A percentile compares a stretch with the other conserved stretches of the same genome.
phyloP scores from a whole-genome alignment of 1,140 invertebrate species.

The Cyclina sinensis region DNA sequence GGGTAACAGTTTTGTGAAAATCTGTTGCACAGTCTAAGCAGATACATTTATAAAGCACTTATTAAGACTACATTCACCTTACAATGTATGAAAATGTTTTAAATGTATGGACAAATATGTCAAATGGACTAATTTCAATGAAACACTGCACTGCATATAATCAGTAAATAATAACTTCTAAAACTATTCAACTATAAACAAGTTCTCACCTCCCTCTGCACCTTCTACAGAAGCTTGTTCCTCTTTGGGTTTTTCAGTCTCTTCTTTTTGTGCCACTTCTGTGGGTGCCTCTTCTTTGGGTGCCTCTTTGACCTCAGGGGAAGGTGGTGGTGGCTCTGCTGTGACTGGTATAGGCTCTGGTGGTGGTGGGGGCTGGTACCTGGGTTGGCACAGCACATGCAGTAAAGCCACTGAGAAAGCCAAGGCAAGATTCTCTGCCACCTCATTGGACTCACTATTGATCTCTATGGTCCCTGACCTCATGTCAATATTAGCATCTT shows the following conservation, averaged over 20 bases:
- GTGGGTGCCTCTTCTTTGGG: background rate
- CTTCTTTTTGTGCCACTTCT: background rate
- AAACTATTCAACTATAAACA: background rate
- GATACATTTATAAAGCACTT: no score
- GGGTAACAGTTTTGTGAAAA: no score
- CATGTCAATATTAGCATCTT: slow-evolving; percentile 62
- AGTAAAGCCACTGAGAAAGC: slow-evolving; percentile 76
- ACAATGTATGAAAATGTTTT: no score
- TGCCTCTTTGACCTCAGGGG: background rate
- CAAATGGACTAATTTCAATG: no score
- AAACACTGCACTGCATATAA: no score
- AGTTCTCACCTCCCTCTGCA: background rate
- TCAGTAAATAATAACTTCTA: no score
- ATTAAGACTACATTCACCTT: no score
- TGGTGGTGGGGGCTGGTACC: slow-evolving; percentile 42
- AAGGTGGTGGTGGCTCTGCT: slow-evolving; percentile 8
- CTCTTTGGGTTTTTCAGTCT: slow-evolving; percentile 38
- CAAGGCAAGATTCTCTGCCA: slow-evolving; percentile 74
- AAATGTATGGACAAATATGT: no score
- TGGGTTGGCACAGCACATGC: slow-evolving; percentile 75
- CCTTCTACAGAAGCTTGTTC: background rate
- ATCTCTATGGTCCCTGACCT: slow-evolving; percentile 56
- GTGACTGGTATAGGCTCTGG: slow-evolving; percentile 24
- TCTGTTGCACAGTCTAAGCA: background rate
- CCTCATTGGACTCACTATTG: slow-evolving; percentile 67